Conservation (phyloP, 2,113 vertebrate genomes). For the Aspidoscelis tigris region DNA sequence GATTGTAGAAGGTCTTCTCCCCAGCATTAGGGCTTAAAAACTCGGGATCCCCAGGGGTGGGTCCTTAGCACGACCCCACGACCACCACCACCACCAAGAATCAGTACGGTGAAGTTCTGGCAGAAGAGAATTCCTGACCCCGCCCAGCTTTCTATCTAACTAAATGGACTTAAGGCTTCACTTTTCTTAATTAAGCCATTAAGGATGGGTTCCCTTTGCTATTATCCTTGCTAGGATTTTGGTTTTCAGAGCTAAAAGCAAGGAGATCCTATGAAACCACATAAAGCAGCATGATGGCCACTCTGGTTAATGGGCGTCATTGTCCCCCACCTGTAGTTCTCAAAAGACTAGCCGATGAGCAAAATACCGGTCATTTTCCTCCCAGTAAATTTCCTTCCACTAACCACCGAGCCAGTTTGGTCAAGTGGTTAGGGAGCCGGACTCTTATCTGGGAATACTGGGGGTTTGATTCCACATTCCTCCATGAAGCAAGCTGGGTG, state of each 20-base stretch:
- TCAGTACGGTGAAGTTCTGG: background rate
- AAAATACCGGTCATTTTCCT: background rate
- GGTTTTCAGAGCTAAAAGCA: background rate
- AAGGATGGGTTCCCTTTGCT: background rate
- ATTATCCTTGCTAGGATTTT: background rate
- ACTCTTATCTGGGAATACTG: no score
- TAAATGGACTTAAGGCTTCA: background rate
- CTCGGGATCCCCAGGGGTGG: background rate
- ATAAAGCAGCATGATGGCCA: background rate
- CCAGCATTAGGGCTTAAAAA: background rate
- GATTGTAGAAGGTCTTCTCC: background rate
- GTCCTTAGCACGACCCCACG: background rate
- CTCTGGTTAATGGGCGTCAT: background rate
- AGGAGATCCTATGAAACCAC: no score
- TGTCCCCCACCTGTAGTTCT: background rate
- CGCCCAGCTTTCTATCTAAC: no score
- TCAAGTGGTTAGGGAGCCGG: no score
- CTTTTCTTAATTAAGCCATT: background rate
- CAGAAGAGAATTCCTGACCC: background rate
- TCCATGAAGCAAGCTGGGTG: no score
- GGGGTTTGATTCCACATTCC: no score
- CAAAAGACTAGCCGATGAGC: background rate
- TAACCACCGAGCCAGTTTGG: no score
- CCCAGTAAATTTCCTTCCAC: no score
- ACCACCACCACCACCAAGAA: background rate